Base-by-base conservation (phyloP, 2,113 vertebrate genomes). In the Siniperca chuatsi region DNA sequence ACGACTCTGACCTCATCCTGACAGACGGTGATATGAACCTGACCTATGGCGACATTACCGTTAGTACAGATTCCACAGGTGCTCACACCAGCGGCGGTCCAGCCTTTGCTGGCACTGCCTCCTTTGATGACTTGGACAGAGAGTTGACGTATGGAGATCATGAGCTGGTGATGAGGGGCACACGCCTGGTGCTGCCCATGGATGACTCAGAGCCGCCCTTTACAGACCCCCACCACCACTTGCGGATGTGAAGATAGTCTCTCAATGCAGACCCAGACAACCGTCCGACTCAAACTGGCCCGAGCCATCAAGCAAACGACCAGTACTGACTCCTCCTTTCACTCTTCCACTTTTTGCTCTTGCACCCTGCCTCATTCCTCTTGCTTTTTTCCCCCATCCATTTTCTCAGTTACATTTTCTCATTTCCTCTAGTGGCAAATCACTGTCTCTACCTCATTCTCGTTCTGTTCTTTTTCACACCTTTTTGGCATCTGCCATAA, bases 1-100 rank as follows among this genome's bases (percentile, higher is more conserved):
- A 99, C 4, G 98, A 99, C 92, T 99, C 98, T 0, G 98, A 99
- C 94, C 97, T 99, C 79, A 99, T 99, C 92, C 92, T 99, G 94
- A 97, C 97, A 0, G 98, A 99, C 0, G 96, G 97, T 0, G 97
- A 99, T 73, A 97, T 99, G 91, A 98, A 95, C 78, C 94, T 99
- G 93, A 97, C 97, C 0, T 99, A 98, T 0, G 98, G 98, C 0
- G 98, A 99, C 92, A 96, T 98, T 40, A 96, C 97, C 0, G 95
- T 98, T 83, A 98, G 94, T 78, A 96, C 97, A 0, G 97, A 98
- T 9, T 95, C 96, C 0, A 90, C 93, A 0, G 91, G 96, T 0
- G 92, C 95, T 85, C 97, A 11, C 93, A 91, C 81, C 23, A 93
- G 20, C 48, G 61, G 85, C n/a, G 86, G 81, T 0, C 40, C 65